These are phyloP conservation scores for Epiblema foenella DNA, from an alignment of 2,888 invertebrate species.

Conservation along the genomic window DNA sequence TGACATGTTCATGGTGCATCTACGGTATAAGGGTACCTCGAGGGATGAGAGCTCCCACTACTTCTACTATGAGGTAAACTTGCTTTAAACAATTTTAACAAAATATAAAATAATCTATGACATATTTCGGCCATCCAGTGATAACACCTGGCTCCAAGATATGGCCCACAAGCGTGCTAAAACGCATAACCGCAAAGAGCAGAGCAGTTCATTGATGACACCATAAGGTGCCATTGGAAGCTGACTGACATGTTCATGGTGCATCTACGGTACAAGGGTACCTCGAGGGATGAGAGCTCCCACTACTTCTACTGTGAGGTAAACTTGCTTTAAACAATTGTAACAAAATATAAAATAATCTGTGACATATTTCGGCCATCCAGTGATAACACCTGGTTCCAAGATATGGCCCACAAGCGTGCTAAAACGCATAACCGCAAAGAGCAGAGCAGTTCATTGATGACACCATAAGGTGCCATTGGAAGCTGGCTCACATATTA, in stretches of 20 bases:
- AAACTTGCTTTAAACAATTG: not conserved
- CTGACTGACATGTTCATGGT: constrained; percentile 64
- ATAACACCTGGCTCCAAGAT: no score
- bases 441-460: constrained; percentile 61
- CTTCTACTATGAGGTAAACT: constrained; percentile 71
- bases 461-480: constrained; percentile 64
- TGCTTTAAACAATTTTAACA: no score
- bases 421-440: no score
- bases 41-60: constrained; percentile 66
- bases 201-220: constrained; percentile 60
- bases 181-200: no score
- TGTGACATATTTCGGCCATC: no score
- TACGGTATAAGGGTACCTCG: constrained; percentile 62
- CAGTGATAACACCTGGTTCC: no score
- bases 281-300: constrained; percentile 63
- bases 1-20: constrained; percentile 58
- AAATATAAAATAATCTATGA: no score
- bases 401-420: no score
- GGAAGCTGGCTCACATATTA: constrained; percentile 62
- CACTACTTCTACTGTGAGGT: constrained; percentile 76
- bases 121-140: no score
- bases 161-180: no score
- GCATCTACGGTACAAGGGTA: constrained; percentile 60
- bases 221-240: constrained; percentile 68
- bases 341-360: no score